phyloP scores from a whole-genome alignment of 2,113 vertebrate genomes.

The Procavia capensis region DNA sequence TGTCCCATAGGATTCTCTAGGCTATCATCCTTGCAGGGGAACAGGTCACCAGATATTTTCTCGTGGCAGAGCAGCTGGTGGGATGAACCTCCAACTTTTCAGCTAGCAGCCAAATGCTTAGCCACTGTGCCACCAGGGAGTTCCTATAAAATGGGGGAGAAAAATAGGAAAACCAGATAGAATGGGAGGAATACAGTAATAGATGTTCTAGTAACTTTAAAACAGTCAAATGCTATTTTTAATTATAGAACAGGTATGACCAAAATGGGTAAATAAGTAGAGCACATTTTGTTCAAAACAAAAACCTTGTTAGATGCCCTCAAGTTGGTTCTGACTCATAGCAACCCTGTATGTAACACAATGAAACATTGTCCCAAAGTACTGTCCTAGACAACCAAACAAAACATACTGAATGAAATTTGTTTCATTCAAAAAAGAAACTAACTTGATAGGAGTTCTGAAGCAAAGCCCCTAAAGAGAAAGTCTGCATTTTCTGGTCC shows the following conservation, averaged over 20 bases:
- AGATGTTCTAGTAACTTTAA: not conserved
- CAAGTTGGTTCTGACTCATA: too few relatives aligned
- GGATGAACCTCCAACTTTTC: not conserved
- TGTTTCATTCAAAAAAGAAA: slow-evolving; percentile 26
- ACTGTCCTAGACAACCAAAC: too few relatives aligned
- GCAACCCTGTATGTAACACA: too few relatives aligned
- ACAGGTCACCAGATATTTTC: not conserved
- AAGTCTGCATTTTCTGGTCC: not conserved
- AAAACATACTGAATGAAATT: slow-evolving; percentile 51
- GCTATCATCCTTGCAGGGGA: not conserved
- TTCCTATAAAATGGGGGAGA: not conserved
- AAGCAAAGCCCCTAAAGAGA: not conserved
- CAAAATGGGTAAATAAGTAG: slow-evolving; percentile 17
- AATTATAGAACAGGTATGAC: not conserved
- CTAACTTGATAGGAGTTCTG: not conserved
- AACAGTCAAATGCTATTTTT: slow-evolving; percentile 13
- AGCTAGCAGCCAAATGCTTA: not conserved
- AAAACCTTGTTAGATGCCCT: not conserved
- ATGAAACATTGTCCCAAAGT: too few relatives aligned
- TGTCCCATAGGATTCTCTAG: not conserved
- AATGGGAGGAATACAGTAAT: slow-evolving; percentile 35
- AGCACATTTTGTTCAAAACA: slow-evolving; percentile 48
- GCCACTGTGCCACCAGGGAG: not conserved
- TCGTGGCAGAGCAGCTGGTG: not conserved
- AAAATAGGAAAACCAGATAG: not conserved